Percentiles rank a stretch among this genome's conserved stretches.
phyloP scores from a whole-genome alignment of 2,797 vertebrate genomes.

The Petrocephalus sullivani region DNA sequence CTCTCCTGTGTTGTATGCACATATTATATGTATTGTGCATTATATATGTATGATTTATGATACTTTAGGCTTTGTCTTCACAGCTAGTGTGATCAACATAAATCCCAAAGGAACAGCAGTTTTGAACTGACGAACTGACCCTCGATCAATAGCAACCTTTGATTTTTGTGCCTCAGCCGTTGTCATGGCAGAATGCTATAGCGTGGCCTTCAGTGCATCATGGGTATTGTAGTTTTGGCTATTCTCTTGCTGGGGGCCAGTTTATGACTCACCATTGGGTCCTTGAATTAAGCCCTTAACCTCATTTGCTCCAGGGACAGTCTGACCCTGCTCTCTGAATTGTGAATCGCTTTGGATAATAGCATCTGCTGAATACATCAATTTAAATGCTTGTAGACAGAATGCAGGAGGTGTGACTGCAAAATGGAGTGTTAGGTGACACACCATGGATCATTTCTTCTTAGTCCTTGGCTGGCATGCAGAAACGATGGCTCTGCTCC shows the following conservation, averaged over 20 bases:
- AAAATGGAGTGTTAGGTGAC: background rate
- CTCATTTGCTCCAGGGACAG: background rate
- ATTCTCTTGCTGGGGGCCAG: background rate
- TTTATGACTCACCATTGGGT: background rate
- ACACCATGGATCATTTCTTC: background rate
- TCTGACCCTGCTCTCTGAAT: background rate
- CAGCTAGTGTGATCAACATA: background rate
- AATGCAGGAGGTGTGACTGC: background rate
- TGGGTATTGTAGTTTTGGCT: background rate
- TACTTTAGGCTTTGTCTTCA: background rate
- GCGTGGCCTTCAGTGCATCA: background rate
- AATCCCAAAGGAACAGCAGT: background rate
- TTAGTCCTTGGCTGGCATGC: background rate
- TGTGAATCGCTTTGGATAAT: background rate
- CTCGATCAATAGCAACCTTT: background rate
- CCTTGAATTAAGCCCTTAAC: background rate
- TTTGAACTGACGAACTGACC: background rate
- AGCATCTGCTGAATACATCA: background rate
- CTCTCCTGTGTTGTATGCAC: background rate
- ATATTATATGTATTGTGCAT: background rate
- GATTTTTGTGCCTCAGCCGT: background rate
- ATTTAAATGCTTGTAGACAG: background rate
- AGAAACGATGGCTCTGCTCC: background rate
- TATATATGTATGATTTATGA: background rate
- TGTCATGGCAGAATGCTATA: background rate